Conservation (phyloP, 2,797 vertebrate genomes). For the Perodicticus potto region DNA sequence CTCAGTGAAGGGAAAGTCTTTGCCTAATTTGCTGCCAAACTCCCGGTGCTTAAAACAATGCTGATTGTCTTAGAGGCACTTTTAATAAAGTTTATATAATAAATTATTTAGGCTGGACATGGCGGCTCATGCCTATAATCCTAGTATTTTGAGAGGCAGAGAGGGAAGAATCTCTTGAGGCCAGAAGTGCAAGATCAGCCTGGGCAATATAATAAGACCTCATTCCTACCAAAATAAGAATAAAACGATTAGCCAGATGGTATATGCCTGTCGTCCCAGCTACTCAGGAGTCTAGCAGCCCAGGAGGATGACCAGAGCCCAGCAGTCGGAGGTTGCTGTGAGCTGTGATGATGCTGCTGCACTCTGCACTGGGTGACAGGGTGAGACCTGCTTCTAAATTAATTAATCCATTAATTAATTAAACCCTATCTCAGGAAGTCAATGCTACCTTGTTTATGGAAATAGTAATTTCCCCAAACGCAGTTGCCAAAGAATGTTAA, state of each 20-base stretch:
- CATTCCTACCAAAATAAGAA: background rate
- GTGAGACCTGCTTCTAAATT: background rate
- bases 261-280: background rate
- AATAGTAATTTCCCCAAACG: background rate
- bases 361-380: rapidly evolving
- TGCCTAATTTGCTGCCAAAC: background rate
- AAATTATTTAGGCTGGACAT: background rate
- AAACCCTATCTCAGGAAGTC: background rate
- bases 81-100: background rate
- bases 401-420: conserved; percentile 1
- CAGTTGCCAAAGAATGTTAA: background rate
- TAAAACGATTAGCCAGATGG: background rate
- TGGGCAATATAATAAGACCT: background rate
- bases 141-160: background rate
- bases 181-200: background rate
- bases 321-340: background rate
- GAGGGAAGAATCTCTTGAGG: background rate
- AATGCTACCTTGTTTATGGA: background rate
- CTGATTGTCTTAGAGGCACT: background rate
- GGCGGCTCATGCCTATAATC: background rate
- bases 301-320: background rate
- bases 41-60: background rate
- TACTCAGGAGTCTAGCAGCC: background rate
- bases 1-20: background rate
- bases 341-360: background rate